Evolutionary conservation across 2,888 invertebrate genomes (phyloP), one percentile per base, ranked within the genome.

Genomic region (Stomorhina lunata): DNA sequence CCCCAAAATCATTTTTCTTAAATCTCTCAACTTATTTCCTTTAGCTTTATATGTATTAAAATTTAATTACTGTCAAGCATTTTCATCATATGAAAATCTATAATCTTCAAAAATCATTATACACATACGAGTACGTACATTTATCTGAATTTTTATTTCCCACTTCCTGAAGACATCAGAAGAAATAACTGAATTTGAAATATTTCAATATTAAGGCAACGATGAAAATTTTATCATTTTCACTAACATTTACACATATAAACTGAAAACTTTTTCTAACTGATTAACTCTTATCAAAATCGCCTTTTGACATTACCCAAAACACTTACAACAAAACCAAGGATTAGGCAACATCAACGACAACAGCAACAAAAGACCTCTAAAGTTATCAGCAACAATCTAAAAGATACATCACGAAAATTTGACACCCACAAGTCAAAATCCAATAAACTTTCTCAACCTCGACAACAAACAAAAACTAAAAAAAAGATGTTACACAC

Each of bases 351-450:
- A n/a, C 17, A 32, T 7, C 27, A 45, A 27, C 27, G 15, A 25
- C 53, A 34, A 59, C 48, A 45, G 5, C 25, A 65, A 40, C 22
- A 50, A 59, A 59, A 7, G 43, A 48, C n/a, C 17, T 65, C 29
- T 22, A 48, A 48, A 20, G 27, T 22, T 27, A 27, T 15, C 34
- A 55, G 25, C 25, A 22, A 29, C 57, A 71, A 57, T 4, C 37
- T 37, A 12, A 22, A 12, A 69, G 29, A 25, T 37, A 53, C 45
- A 55, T 43, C 7, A 71, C 15, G 29, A 68, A 50, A 12, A 55
- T 63, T 68, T 81, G 68, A 78, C 81, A 78, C 81, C 82, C 82
- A 82, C 75, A 82, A 79, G 57, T 71, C 71, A 43, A 69, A 63
- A 59, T 66, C 71, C 71, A 77, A 66, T 66, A 81, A 66, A 72